Conservation (phyloP, 2,797 vertebrate species). For the Falco peregrinus region DNA sequence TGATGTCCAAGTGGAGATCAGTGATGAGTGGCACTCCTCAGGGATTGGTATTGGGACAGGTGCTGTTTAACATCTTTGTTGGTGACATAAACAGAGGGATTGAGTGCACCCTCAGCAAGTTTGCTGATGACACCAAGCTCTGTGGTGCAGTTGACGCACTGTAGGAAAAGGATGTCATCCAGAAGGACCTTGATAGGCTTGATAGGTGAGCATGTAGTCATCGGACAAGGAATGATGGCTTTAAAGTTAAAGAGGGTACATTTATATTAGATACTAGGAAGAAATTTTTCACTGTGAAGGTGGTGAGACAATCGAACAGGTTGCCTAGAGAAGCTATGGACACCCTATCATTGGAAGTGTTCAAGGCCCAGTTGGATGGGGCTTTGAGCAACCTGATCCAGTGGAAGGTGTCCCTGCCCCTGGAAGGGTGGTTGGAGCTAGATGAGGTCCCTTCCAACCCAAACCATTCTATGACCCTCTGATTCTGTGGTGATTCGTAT, state of each 20-base stretch:
- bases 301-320: not conserved
- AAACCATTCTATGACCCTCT: not conserved
- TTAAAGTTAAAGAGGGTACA: not conserved
- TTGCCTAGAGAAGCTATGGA: not conserved
- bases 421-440: not conserved
- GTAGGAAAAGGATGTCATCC: too few relatives aligned
- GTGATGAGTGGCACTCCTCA: too few relatives aligned
- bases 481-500: not conserved
- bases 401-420: not conserved
- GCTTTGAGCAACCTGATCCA: not conserved
- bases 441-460: not conserved
- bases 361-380: not conserved
- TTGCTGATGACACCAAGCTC: too few relatives aligned
- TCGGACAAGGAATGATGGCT: not conserved
- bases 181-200: not conserved
- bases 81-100: not conserved
- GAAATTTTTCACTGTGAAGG: not conserved
- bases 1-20: too few relatives aligned
- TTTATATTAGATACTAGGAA: not conserved
- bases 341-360: not conserved
- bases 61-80: not conserved
- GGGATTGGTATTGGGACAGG: too few relatives aligned
- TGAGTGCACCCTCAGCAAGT: too few relatives aligned
- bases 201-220: not conserved
- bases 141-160: too few relatives aligned